Evolutionary conservation across 2,888 invertebrate genomes (phyloP), one percentile per base, ranked within the genome.

Genomic region (Cantharis nigra): DNA sequence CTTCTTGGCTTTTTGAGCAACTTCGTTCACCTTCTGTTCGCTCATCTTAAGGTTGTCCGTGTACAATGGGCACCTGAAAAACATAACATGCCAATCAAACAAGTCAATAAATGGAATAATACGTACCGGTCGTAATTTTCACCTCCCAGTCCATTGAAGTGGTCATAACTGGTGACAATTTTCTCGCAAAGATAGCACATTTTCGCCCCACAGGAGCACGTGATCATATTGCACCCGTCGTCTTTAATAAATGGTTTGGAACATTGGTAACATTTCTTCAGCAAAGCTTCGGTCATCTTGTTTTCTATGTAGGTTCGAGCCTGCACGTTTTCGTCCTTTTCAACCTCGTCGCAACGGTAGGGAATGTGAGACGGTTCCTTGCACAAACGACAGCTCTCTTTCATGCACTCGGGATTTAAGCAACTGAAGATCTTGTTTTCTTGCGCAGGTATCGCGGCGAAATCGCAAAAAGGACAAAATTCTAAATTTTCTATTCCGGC

Each of bases 391-490:
- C 91, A 91, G 5, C 90, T 89, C 81, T 91, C 90, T 81, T 89
- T 90, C 85, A 90, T 89, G 81, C 92, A 92, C 26, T 91, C 90
- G 0, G 90, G 89, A 85, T 92, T 91, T 14, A 90, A 85, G 81
- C 92, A 92, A 28, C 86, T 87, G 82, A 92, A 91, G 1, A 91
- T 86, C 79, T 86, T 87, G 75, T 89, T 86, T 18, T 82, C 84
- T 10, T 85, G 85, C 0, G 85, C 80, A 3, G 90, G 89, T 80
- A 91, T 90, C 33, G 89, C 90, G 30, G 90, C 90, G 84, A 90
- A 92, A 79, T 90, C 89, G 83, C 92, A 92, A 84, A 90, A 91
- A 10, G 91, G 91, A 85, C 92, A 92, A 18, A 84, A 85, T 74
- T 90, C 91, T 63, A 92, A 85, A 78, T 90, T 91, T 20, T 90